Base-by-base conservation (phyloP, 1,140 invertebrate species). In the Acromyrmex heyeri region DNA sequence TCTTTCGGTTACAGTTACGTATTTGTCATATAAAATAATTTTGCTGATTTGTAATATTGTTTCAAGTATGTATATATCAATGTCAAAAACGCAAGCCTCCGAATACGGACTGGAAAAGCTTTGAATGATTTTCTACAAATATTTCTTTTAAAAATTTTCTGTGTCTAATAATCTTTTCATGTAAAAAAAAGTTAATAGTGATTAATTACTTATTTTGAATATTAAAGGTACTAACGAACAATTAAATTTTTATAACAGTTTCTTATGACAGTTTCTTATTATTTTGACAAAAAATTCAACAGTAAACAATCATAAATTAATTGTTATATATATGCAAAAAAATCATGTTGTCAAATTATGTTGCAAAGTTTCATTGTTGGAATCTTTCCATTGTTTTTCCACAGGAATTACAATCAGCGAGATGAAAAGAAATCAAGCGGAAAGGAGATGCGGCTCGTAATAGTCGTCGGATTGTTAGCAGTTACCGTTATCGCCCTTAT, bases 401-500 rank as follows among this genome's bases (percentile, higher is more conserved):
- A 78, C 86, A 94, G 93, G 93, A 91, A 90, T 70, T 93, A 92
- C 78, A 92, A 87, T 62, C 85, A 86, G 0, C 72, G 90, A 1
- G 91, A 92, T 53, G 92, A 94, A 62, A 94, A 94, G 62, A 93
- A 92, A 86, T 91, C 92, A n/a, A 82, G 75, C 53, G 87, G 82
- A 14, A 94, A 93, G 70, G 91, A 94, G 85, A 93, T 91, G 65
- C 93, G 89, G 62, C 91, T 95, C 38, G 91, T 93, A 85, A 94
- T 95, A 76, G 92, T 95, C 38, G 93, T 94, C 0, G 94, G 93
- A 55, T 81, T 95, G 61, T 89, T 95, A 44, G 91, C 91, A 30
- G 92, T 95, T 6, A 93, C 94, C 65, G 94, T 95, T 89, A 93
- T 95, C 87, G 94, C 94, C 16, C 89, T 95, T 48, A 90, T 94